Evolutionary conservation across 2,113 vertebrate genomes (phyloP).

Genomic region (Limnothrissa miodon): DNA sequence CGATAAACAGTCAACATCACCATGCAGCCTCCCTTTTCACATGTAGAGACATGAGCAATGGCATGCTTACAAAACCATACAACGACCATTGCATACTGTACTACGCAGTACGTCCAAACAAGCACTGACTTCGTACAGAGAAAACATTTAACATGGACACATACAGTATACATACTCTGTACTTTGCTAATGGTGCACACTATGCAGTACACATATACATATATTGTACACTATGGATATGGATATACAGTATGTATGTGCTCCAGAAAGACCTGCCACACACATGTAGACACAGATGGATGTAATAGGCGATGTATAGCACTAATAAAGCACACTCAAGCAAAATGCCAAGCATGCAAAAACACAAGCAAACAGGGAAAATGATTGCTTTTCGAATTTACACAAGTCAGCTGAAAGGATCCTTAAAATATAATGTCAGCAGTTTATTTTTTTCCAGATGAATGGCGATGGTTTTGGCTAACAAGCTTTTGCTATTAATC

Average conservation of each 20-base stretch:
- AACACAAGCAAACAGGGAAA: too few species aligned
- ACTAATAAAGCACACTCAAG: too few species aligned
- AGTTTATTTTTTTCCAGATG: too few species aligned
- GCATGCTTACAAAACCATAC: not conserved
- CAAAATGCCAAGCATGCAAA: too few species aligned
- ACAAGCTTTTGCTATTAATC: too few species aligned
- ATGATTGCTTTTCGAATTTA: too few species aligned
- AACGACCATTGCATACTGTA: not conserved
- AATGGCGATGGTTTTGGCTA: too few species aligned
- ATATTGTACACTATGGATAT: not conserved
- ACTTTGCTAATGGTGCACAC: not conserved
- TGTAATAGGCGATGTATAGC: too few species aligned
- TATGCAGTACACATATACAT: not conserved
- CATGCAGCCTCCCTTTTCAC: conserved; percentile 45
- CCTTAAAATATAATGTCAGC: too few species aligned
- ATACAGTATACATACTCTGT: not conserved
- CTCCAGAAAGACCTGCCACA: too few species aligned
- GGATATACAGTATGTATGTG: not conserved
- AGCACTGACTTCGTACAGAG: not conserved
- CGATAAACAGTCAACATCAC: not conserved
- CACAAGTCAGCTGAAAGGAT: too few species aligned
- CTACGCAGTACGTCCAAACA: not conserved
- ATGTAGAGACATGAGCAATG: conserved; percentile 47
- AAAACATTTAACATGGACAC: not conserved
- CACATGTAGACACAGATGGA: too few species aligned